Conservation (phyloP, 2,888 invertebrate genomes). For the Electrophaes corylata region DNA sequence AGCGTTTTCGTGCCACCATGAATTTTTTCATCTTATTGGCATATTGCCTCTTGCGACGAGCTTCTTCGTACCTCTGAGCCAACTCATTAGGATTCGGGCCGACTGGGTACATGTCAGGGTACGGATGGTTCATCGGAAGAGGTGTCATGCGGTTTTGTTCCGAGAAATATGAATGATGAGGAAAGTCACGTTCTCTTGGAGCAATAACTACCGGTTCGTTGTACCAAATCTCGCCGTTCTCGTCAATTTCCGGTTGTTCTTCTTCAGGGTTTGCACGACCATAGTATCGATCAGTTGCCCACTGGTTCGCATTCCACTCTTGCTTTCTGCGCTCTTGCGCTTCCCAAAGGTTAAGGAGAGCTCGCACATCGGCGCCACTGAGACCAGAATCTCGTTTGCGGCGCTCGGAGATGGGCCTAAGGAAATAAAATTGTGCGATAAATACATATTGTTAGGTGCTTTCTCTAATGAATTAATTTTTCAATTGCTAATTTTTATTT, state of each 20-base stretch:
- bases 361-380: constrained; percentile 85
- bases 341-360: constrained; percentile 85
- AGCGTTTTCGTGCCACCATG: constrained; percentile 85
- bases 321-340: constrained; percentile 83
- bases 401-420: constrained; percentile 76
- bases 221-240: constrained; percentile 84
- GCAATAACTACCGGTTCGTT: constrained; percentile 83
- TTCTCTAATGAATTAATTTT: neutral
- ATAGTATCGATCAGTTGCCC: constrained; percentile 71
- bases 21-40: constrained; percentile 84
- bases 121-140: constrained; percentile 57
- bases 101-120: constrained; percentile 74
- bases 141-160: constrained; percentile 75
- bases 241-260: constrained; percentile 79
- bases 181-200: constrained; percentile 69
- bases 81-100: constrained; percentile 72
- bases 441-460: constrained; percentile 14
- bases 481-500: constrained; percentile 39
- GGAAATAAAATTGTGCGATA: constrained; percentile 32
- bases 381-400: constrained; percentile 85
- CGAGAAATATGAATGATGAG: constrained; percentile 76
- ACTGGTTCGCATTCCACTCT: constrained; percentile 76
- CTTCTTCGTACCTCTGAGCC: constrained; percentile 75
- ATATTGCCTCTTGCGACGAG: constrained; percentile 78
- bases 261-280: constrained; percentile 72